Percentiles rank a stretch among this genome's conserved stretches.
Evolutionary conservation across 2,113 vertebrate genomes (phyloP).

Genomic region (Taxidea taxus): DNA sequence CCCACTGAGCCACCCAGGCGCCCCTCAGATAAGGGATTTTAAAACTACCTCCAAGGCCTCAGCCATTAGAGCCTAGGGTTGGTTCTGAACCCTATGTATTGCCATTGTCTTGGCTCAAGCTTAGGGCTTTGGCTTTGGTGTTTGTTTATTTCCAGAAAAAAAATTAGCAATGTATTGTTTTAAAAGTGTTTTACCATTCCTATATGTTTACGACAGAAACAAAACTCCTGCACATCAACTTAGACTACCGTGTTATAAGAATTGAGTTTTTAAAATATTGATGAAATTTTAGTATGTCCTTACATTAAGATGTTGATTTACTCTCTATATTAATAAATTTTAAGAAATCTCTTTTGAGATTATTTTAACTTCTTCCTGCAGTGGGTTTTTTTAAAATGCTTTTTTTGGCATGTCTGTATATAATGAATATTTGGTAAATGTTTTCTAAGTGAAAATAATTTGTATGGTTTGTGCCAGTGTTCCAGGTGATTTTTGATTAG

Average conservation of each 20-base stretch:
- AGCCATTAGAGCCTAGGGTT: background rate
- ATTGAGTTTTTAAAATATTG: background rate
- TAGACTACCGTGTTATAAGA: background rate
- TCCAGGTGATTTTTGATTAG: slow-evolving; percentile 42
- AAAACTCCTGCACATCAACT: background rate
- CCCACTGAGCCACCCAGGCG: too few species aligned
- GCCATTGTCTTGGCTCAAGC: background rate
- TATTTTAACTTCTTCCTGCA: background rate
- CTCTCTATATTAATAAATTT: slow-evolving; percentile 29
- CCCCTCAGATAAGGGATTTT: background rate
- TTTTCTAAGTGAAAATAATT: slow-evolving; percentile 48
- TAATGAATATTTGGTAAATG: slow-evolving; percentile 4
- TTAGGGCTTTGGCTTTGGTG: background rate
- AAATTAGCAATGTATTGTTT: background rate
- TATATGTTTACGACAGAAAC: background rate
- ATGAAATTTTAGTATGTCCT: background rate
- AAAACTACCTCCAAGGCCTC: background rate
- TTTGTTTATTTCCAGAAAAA: background rate
- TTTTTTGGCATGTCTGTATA: background rate
- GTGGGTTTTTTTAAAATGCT: background rate
- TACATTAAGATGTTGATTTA: background rate
- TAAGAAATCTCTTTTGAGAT: background rate
- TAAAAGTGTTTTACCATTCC: background rate
- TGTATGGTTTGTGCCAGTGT: background rate
- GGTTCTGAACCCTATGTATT: background rate